phyloP scores from a whole-genome alignment of 2,113 vertebrate species.

The Chelonoidis abingdonii region DNA sequence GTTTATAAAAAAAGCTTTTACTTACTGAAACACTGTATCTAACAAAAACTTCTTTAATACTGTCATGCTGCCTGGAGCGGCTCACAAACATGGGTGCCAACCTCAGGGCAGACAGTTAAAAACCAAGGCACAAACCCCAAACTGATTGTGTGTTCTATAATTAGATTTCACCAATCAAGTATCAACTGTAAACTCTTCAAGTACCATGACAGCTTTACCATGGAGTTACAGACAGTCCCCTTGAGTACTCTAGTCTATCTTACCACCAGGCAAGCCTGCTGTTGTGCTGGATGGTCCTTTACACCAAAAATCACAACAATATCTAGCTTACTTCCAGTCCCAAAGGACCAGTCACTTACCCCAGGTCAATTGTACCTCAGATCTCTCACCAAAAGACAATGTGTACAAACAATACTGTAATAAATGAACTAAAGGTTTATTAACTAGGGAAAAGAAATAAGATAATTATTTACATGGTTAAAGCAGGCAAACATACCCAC shows the following conservation, averaged over 20 bases:
- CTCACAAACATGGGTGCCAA: background rate
- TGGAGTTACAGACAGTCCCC: background rate
- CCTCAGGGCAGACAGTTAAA: background rate
- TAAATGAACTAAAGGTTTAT: background rate
- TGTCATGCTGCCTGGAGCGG: background rate
- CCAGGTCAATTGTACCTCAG: background rate
- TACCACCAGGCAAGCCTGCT: background rate
- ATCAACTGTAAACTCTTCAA: background rate
- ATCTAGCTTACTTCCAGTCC: background rate
- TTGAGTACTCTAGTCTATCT: background rate
- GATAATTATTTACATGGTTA: background rate
- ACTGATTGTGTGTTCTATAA: background rate
- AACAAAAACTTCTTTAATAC: constrained; percentile 12
- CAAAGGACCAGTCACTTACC: background rate
- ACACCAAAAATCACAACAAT: background rate
- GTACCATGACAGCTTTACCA: background rate
- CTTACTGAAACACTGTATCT: constrained; percentile 22
- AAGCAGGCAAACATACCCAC: background rate
- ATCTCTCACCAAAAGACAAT: background rate
- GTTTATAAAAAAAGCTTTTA: constrained; percentile 46
- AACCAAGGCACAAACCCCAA: background rate
- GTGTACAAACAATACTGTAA: background rate
- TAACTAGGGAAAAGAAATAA: background rate
- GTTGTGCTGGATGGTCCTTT: background rate
- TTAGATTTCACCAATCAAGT: background rate